phyloP scores from a whole-genome alignment of 1,140 invertebrate genomes.

The Drosophila insularis region DNA sequence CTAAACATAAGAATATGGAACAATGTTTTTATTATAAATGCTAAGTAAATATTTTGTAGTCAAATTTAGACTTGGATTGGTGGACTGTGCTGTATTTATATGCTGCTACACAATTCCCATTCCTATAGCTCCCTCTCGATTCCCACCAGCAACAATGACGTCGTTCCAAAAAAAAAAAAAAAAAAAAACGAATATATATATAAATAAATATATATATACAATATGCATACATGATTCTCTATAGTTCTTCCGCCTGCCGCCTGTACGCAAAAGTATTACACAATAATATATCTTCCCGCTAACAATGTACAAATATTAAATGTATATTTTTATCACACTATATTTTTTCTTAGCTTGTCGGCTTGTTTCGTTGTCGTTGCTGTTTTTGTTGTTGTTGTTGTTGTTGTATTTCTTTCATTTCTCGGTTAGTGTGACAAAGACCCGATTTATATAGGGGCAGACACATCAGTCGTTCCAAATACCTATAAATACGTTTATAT shows the following conservation, averaged over 20 bases:
- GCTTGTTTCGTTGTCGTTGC: constrained; percentile 28
- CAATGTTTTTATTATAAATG: too few relatives aligned
- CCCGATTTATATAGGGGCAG: constrained; percentile 70
- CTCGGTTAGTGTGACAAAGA: constrained; percentile 77
- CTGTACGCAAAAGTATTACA: constrained; percentile 45
- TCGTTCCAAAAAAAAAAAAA: constrained; percentile 11
- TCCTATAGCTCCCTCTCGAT: neutral
- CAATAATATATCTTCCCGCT: constrained; percentile 75
- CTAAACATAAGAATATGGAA: too few relatives aligned
- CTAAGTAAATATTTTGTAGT: too few relatives aligned
- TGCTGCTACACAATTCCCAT: neutral
- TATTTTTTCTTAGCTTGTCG: constrained; percentile 15
- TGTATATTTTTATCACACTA: constrained; percentile 80
- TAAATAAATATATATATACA: too few relatives aligned
- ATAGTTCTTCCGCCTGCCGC: constrained; percentile 18
- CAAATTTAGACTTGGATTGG: neutral
- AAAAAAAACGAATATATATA: neutral
- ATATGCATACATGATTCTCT: constrained; percentile 13
- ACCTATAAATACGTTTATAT: constrained; percentile 80
- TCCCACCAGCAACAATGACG: constrained; percentile 37
- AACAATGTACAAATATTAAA: constrained; percentile 81
- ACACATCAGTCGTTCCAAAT: constrained; percentile 63
- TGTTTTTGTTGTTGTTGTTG: neutral
- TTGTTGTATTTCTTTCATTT: constrained; percentile 33
- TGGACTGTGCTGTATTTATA: neutral